Base-by-base conservation (phyloP, 1,140 invertebrate species). In the Zaprionus gabonicus region DNA sequence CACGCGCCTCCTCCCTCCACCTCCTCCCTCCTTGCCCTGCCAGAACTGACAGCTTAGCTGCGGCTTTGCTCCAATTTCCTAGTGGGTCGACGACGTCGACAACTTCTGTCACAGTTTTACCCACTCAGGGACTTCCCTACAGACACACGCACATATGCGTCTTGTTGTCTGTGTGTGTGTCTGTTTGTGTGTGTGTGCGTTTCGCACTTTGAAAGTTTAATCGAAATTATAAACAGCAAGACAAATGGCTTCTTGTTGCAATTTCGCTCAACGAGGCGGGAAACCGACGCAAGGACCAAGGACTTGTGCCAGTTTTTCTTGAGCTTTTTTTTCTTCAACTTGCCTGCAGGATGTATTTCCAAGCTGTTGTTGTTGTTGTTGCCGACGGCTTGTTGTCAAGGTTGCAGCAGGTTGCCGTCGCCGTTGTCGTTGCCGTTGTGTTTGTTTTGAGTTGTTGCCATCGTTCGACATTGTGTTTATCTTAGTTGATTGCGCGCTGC, bases 141-240 rank as follows among this genome's bases (percentile, higher is more conserved):
- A 57, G 15, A n/a, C 51, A 57, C 49, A 66, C 64, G 41, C 55
- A 59, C 66, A 78, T 69, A 71, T 77, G 73, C 36, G 67, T 62
- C 31, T 41, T 15, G 59, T 71, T 58, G 20, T 20, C 20, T 46
- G 6, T 27, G 12, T 70, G 27, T 56, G 23, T 60, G 56, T 41
- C 0, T 60, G 56, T 28, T 31, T 72, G 62, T 72, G n/a, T 49
- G 53, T 76, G 70, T 73, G 34, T 76, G 75, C 65, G 55, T 76
- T 72, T 59, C 63, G 76, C 66, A 71, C 78, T 81, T 70, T 73
- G 79, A 85, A 90, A 90, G 85, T 90, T 90, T 85, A 90, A 90
- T 90, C 85, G 85, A 90, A 90, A 90, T 90, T 90, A 90, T 90
- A 90, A 90, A 82, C 85, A 90, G 75, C 81, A 88, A 90, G 85